Base-by-base conservation (phyloP, 1,140 invertebrate genomes). In the Drosophila ogumai region DNA sequence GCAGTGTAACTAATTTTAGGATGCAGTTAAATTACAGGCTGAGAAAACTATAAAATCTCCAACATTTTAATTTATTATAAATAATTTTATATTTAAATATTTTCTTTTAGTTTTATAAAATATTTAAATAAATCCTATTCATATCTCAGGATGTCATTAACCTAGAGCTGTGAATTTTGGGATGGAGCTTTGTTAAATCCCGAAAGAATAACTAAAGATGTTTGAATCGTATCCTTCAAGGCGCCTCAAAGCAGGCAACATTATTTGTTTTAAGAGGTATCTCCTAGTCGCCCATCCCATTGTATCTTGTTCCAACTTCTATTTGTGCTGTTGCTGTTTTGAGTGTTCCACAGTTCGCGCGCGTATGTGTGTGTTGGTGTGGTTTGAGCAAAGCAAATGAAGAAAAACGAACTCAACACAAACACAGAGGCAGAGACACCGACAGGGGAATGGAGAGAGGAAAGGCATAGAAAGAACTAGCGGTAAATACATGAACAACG, bases 401-500 rank as follows among this genome's bases (percentile, higher is more conserved):
- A 69, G 47, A 69, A 69, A 69, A 69, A 69, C 38, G 61, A 67
- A 69, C 69, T 68, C 73, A 55, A 54, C 6, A 57, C 65, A 64
- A 46, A 66, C 44, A 61, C 49, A 64, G 8, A 13, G 34, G 13
- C 13, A 47, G 55, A 82, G 55, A 69, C 58, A 64, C 52, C 43
- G n/a, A 56, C 56, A 38, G 9, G 28, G 36, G 22, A n/a, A 54
- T 46, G 82, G 60, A 60, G 68, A 56, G 52, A 44, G 82, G 60
- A 60, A 63, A 56, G 52, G 50, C 65, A 47, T 78, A 82, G 81
- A 81, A 78, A 72, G 79, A 82, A 79, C 86, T 90, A 90, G 85
- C 85, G 85, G 85, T 85, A 90, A 90, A 85, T 81, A 78, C 82
- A 86, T 86, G 82, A 86, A 86, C 82, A 81, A 80, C 67, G 63